Percentiles rank a stretch among this genome's conserved stretches.
These are phyloP conservation scores for Mylabris phalerata DNA, from an alignment of 1,140 invertebrate species.

Conservation along the genomic window DNA sequence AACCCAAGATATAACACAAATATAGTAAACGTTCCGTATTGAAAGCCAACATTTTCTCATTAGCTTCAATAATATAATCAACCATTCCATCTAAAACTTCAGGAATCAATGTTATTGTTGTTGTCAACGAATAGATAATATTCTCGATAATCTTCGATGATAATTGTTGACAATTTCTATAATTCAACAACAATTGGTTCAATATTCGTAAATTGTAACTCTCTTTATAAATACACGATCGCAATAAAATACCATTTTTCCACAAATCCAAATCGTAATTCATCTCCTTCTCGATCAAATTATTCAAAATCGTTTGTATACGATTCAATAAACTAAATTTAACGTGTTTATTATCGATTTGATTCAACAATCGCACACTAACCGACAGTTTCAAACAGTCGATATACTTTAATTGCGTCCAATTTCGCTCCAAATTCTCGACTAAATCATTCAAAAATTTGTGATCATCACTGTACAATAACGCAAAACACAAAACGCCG, in stretches of 20 bases:
- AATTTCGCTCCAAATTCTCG: conserved; percentile 36
- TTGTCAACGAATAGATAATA: conserved; percentile 38
- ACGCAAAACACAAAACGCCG: conserved; percentile 42
- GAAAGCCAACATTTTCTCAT: conserved; percentile 41
- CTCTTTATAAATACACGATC: conserved; percentile 17
- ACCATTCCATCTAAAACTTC: conserved; percentile 43
- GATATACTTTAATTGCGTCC: conserved; percentile 33
- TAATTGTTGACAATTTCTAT: conserved; percentile 27
- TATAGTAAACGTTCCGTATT: conserved; percentile 45
- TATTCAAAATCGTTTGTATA: background rate
- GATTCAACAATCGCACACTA: background rate
- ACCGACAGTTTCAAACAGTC: conserved; percentile 40
- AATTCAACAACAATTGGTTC: conserved; percentile 7
- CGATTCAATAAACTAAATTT: background rate
- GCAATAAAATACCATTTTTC: conserved; percentile 5
- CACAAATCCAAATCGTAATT: background rate
- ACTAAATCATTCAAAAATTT: conserved; percentile 37
- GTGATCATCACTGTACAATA: conserved; percentile 42
- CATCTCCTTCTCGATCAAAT: background rate
- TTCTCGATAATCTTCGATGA: conserved; percentile 43
- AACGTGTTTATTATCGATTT: background rate
- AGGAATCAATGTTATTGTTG: conserved; percentile 39
- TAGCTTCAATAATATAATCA: conserved; percentile 40
- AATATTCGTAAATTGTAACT: background rate
- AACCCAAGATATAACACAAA: conserved; percentile 45